Conservation (phyloP, 2,113 vertebrate species). For the Garra rufa region DNA sequence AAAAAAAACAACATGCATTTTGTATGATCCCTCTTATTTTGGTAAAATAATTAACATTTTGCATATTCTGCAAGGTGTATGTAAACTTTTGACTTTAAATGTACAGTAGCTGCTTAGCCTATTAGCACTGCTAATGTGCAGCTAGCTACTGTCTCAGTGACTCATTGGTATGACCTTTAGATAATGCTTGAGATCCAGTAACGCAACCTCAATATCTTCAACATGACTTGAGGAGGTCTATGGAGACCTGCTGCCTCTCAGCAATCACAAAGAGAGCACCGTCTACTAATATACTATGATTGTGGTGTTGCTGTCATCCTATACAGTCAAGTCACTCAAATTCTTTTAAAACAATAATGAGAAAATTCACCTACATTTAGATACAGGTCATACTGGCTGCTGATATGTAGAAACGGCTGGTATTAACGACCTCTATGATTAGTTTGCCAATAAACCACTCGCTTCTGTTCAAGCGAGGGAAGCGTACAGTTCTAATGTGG, state of each 20-base stretch:
- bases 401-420: slow-evolving; percentile 16
- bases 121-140: slow-evolving; percentile 49
- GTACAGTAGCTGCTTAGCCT: slow-evolving; percentile 33
- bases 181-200: slow-evolving; percentile 24
- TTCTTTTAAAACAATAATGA: not conserved
- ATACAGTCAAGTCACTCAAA: not conserved
- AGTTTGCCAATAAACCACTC: slow-evolving; percentile 39
- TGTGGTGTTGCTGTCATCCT: not conserved
- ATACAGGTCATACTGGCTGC: slow-evolving; percentile 11
- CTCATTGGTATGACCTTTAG: slow-evolving; percentile 29
- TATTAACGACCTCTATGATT: slow-evolving; percentile 29
- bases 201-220: slow-evolving; percentile 33
- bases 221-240: not conserved
- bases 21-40: too few relatives aligned
- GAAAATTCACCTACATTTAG: not conserved
- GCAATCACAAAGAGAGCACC: not conserved
- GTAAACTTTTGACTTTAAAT: too few relatives aligned
- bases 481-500: slow-evolving; percentile 25
- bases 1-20: too few relatives aligned
- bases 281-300: not conserved
- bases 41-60: too few relatives aligned
- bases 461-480: slow-evolving; percentile 15
- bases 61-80: too few relatives aligned
- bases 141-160: slow-evolving; percentile 39
- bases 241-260: not conserved